Percentiles rank a stretch among this genome's conserved stretches.
Conservation (phyloP, 2,888 invertebrate species). For the Pseudanteris insignis region DNA sequence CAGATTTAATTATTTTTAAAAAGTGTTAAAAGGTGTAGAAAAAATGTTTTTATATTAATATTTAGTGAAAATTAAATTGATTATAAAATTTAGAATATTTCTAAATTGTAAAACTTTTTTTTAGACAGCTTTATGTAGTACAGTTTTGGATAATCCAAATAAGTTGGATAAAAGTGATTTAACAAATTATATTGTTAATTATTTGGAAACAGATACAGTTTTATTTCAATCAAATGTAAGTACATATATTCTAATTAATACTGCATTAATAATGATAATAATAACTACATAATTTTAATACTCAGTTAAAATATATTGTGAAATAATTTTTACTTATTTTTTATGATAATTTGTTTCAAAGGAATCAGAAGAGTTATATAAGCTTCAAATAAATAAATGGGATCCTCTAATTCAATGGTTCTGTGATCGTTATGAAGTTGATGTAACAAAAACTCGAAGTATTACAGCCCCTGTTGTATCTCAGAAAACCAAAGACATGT, state of each 20-base stretch:
- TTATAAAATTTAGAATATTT: no score
- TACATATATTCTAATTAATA: constrained; percentile 45
- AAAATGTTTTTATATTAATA: no score
- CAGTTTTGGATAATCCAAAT: constrained; percentile 92
- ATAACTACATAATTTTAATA: constrained; percentile 3
- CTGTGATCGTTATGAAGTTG: constrained; percentile 79
- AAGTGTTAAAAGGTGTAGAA: no score
- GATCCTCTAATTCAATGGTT: constrained; percentile 91
- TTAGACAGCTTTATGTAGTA: constrained; percentile 84
- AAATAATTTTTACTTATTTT: constrained; percentile 5
- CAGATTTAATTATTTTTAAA: constrained; percentile 51
- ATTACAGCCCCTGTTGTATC: constrained; percentile 77
- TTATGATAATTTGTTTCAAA: no score
- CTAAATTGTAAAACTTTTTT: no score
- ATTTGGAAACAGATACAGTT: constrained; percentile 83
- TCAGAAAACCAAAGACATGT: constrained; percentile 73
- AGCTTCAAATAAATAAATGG: constrained; percentile 85
- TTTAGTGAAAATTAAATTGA: no score
- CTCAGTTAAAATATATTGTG: constrained; percentile 28
- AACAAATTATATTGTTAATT: constrained; percentile 81
- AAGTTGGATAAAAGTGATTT: constrained; percentile 77
- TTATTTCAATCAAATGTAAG: constrained; percentile 79
- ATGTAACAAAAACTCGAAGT: constrained; percentile 76
- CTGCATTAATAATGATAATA: no score
- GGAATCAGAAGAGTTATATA: constrained; percentile 81